Evolutionary conservation across 2,888 invertebrate genomes (phyloP).

Genomic region (Perithous albicinctus): DNA sequence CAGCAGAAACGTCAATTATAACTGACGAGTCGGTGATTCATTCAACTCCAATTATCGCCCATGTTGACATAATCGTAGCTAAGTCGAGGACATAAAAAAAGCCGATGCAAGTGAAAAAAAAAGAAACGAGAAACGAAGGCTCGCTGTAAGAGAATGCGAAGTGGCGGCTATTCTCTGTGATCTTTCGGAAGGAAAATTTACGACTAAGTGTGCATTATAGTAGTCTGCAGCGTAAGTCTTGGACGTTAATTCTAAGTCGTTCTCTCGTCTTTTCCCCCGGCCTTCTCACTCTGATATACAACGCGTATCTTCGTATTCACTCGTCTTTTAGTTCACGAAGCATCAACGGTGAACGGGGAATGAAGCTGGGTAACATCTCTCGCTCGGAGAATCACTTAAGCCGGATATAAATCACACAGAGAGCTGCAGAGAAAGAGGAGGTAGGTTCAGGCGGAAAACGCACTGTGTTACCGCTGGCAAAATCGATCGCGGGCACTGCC

Average conservation of each 20-base stretch:
- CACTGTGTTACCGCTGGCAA: slow-evolving; percentile 47
- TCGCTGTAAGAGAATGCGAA: slow-evolving; percentile 28
- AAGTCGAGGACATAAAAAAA: slow-evolving; percentile 24
- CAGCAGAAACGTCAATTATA: slow-evolving; percentile 15
- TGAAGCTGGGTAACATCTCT: slow-evolving; percentile 55
- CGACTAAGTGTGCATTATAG: slow-evolving; percentile 63
- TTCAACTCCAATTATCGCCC: slow-evolving; percentile 40
- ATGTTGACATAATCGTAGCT: slow-evolving; percentile 35
- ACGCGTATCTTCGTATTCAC: slow-evolving; percentile 12
- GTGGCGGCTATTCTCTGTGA: slow-evolving; percentile 65
- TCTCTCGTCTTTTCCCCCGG: slow-evolving; percentile 48
- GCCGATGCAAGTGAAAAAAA: not conserved
- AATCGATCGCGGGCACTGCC: slow-evolving; percentile 54
- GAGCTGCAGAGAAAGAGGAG: slow-evolving; percentile 50
- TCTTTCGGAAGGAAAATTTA: slow-evolving; percentile 70
- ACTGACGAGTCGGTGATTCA: slow-evolving; percentile 21
- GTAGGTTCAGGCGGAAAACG: slow-evolving; percentile 41
- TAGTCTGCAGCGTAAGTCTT: slow-evolving; percentile 53
- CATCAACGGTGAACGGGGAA: slow-evolving; percentile 43
- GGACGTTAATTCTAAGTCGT: slow-evolving; percentile 70
- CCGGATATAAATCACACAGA: slow-evolving; percentile 68
- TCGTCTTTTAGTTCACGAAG: slow-evolving; percentile 46
- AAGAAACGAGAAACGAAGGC: slow-evolving; percentile 25
- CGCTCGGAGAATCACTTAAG: slow-evolving; percentile 67
- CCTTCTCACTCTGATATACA: slow-evolving; percentile 23